Base-by-base conservation (phyloP, 2,797 vertebrate species). In the Sebastes hopkinsi region DNA sequence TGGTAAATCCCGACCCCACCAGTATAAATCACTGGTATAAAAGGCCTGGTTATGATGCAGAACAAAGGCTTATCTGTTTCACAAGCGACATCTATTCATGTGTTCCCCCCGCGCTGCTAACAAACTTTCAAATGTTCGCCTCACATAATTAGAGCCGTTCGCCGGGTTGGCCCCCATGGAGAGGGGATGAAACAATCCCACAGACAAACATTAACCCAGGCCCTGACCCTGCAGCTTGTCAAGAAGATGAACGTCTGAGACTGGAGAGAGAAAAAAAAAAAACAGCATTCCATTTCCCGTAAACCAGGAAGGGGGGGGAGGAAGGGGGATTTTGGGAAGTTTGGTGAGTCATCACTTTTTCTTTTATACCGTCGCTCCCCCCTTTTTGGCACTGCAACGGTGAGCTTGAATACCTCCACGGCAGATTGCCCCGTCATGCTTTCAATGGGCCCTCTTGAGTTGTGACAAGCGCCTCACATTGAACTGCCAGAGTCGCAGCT, bases 291-390 rank as follows among this genome's bases (percentile, higher is more conserved):
- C 91, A 77, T 72, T 96, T 96, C 95, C 96, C 94, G 95, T 95
- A 96, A 96, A 86, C 81, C 84, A 89, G 93, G 92, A 94, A 55
- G 86, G 88, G 86, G 82, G 88, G 82, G 88, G 90, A 88, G 85
- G 91, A 89, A 79, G 88, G 93, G 93, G 92, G 83, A 89, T 95
- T 96, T 96, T 96, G 95, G 95, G 96, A 96, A 96, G 87, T 94
- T 93, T 89, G 2, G 93, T 96, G 96, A 96, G 87, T 96, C 95
- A 96, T 95, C 94, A 96, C 93, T 95, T 95, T 96, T 95, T 95
- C 93, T 95, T 94, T 92, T 93, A 86, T 90, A 77, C 79, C 67
- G 64, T 58, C 73, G 36, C 86, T 71, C 77, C 77, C 87, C 85
- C 79, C 14, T 72, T 68, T 85, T 87, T 38, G 78, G 80, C 85